Evolutionary conservation across 2,113 vertebrate genomes (phyloP).

Genomic region (Taxidea taxus): DNA sequence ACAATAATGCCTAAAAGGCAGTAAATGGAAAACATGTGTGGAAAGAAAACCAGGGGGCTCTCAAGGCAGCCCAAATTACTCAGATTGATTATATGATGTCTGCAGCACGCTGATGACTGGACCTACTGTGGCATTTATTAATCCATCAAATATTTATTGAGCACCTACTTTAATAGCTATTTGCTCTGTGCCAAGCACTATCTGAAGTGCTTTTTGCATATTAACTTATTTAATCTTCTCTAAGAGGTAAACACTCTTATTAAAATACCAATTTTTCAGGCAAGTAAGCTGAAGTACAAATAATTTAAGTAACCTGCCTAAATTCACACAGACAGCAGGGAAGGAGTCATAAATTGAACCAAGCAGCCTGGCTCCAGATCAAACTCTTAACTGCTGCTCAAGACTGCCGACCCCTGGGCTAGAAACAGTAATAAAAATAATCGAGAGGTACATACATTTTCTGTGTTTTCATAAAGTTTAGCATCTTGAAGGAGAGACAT

Average conservation of each 20-base stretch:
- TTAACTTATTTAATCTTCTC: conserved; percentile 47
- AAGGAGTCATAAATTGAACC: neutral
- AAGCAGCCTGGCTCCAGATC: neutral
- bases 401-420: neutral
- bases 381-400: neutral
- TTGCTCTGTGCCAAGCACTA: conserved; percentile 18
- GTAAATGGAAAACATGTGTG: conserved; percentile 39
- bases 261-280: conserved; percentile 49
- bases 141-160: conserved; percentile 54
- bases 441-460: neutral
- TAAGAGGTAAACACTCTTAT: conserved; percentile 37
- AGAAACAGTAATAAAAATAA: neutral
- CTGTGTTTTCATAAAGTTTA: neutral
- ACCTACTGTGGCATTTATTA: neutral
- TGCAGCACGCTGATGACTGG: conserved; percentile 33
- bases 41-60: conserved; percentile 16
- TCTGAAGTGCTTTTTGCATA: conserved; percentile 1
- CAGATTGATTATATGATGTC: conserved; percentile 45
- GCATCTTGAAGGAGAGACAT: neutral
- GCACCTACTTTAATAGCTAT: conserved; percentile 46
- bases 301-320: conserved; percentile 1
- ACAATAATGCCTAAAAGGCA: conserved; percentile 43
- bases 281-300: neutral
- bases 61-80: conserved; percentile 12
- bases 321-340: neutral